Base-by-base conservation (phyloP, 2,797 vertebrate genomes). In the Petrocephalus schoutedeni region DNA sequence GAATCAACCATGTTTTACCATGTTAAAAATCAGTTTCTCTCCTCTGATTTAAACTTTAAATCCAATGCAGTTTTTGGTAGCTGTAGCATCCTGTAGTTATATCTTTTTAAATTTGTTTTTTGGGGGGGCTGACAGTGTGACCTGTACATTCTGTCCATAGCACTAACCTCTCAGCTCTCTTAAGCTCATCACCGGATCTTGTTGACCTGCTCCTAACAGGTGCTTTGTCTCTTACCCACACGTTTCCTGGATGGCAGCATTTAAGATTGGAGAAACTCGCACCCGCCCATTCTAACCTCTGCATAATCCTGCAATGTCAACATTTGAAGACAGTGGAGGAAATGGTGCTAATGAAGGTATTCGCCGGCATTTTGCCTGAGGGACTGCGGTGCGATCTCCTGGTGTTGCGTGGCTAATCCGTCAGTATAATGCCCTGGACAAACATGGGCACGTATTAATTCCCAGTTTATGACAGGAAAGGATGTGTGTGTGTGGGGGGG, bases 401-500 rank as follows among this genome's bases (percentile, higher is more conserved):
- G 93, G 92, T 94, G 93, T 94, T 95, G 93, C 94, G 91, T 90
- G 91, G 93, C 93, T 95, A 95, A 95, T 96, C 93, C 92, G 91
- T 95, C 95, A 94, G 92, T 94, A 90, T 92, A 92, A 93, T 94
- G 93, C 92, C 89, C 89, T 92, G 91, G 93, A 93, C 92, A 94
- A 96, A 94, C 94, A 92, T 89, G 87, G 90, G 91, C 86, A 89
- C 89, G 59, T 92, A 90, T 91, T 93, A 92, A 93, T 93, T 82
- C 93, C 92, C 92, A 88, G 87, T 92, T 90, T 90, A 87, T 89
- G 36, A 93, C 88, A 91, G 93, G 91, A 90, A 91, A 93, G 90
- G 92, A 94, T 89, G 56, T 80, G 51, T 93, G 41, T 45, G 41
- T 45, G 41, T 45, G 2, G 41, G 41, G 41, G 41, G 41, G 36